Base-by-base conservation (phyloP, 2,113 vertebrate genomes). In the Alligator mississippiensis region DNA sequence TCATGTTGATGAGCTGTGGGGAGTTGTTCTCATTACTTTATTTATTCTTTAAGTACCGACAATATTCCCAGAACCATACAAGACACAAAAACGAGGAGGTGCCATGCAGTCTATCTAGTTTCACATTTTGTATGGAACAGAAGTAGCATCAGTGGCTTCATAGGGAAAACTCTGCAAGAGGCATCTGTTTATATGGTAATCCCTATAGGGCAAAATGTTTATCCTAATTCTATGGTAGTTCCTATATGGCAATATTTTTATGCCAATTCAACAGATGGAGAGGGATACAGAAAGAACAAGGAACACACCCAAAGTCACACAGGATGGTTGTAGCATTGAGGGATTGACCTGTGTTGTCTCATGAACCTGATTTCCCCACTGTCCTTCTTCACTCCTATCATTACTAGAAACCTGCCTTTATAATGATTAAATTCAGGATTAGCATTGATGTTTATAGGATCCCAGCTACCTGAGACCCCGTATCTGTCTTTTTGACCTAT, bases 251-350 rank as follows among this genome's bases (percentile, higher is more conserved):
- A 96, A 96, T 96, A 22, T 75, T 95, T 94, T 94, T 97, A 96
- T 96, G 93, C 96, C 77, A 34, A 85, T 94, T 96, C 94, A 93
- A 95, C 94, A 97, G 94, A 94, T 90, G 91, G 90, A 91, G 89
- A 91, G 70, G 91, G 54, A 74, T 91, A 93, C 86, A 94, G 94
- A 96, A 38, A 94, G 76, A 91, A 92, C 76, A 89, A 95, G n/a
- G 96, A 68, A 90, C 88, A 95, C 93, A 80, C 25, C 90, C 90
- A 96, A 96, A 91, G 94, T 93, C 90, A 88, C 15, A 74, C 14
- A 58, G 88, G 91, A 94, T 91, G 30, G 60, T 89, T 82, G 68
- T 27, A 85, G 84, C 77, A 92, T 76, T 85, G 82, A 74, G 4
- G 12, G 96, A 93, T 87, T 93, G 84, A 87, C 38, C 21, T 38